These are phyloP conservation scores for Neodontobutis hainanensis DNA, from an alignment of 2,113 vertebrate species.

Conservation along the genomic window DNA sequence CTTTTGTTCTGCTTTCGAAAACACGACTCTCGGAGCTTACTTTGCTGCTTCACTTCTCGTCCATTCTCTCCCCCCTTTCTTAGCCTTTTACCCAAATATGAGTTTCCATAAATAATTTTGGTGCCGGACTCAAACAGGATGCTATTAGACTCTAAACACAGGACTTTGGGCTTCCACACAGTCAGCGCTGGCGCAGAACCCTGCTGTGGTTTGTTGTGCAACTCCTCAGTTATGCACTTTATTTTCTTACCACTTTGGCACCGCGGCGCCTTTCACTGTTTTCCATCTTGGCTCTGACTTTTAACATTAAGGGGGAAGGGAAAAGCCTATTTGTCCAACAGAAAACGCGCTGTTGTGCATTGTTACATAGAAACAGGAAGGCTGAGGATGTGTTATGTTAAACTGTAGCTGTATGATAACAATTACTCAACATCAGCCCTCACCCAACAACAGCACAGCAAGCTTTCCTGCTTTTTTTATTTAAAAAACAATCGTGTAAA, in stretches of 20 bases:
- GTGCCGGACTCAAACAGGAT: slow-evolving; percentile 72
- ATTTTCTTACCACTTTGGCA: slow-evolving; percentile 82
- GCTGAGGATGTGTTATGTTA: not conserved
- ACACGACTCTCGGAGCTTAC: slow-evolving; percentile 17
- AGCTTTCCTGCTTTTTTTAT: no score
- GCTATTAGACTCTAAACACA: slow-evolving; percentile 82
- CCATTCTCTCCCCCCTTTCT: slow-evolving; percentile 37
- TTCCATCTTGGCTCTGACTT: slow-evolving; percentile 68
- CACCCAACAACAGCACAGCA: no score
- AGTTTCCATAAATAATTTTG: slow-evolving; percentile 67
- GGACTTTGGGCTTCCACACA: slow-evolving; percentile 86
- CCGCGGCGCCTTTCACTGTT: slow-evolving; percentile 61
- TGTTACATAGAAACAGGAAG: not conserved
- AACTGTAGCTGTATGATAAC: no score
- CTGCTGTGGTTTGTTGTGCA: slow-evolving; percentile 92
- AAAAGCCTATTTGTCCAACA: slow-evolving; percentile 9
- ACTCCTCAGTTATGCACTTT: slow-evolving; percentile 80
- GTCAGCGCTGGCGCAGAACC: slow-evolving; percentile 85
- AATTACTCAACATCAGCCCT: no score
- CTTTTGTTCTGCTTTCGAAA: slow-evolving; percentile 9
- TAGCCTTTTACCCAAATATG: slow-evolving; percentile 30
- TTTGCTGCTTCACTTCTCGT: slow-evolving; percentile 34
- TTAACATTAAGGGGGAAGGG: slow-evolving; percentile 31
- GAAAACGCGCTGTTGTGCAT: not conserved
- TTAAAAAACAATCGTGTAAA: no score